Evolutionary conservation across 1,140 invertebrate species (phyloP).

Genomic region (Belonocnema kinseyi): DNA sequence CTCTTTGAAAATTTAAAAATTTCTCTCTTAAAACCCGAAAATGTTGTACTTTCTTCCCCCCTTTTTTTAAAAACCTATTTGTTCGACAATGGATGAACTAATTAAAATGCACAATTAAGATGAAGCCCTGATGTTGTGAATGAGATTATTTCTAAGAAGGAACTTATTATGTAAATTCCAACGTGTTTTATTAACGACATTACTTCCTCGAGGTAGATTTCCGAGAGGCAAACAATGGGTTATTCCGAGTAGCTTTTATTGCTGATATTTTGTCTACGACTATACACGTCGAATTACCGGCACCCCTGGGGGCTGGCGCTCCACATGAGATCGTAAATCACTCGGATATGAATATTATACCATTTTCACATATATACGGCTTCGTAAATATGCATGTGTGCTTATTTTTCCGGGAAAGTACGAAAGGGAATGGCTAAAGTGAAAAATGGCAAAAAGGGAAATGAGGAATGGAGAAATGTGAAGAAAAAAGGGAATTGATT

Average conservation of each 20-base stretch:
- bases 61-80: too few species aligned
- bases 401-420: not conserved
- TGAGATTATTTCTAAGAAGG: conserved; percentile 29
- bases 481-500: too few species aligned
- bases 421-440: not conserved
- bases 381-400: conserved; percentile 1
- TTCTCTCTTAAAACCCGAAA: too few species aligned
- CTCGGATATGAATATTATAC: conserved; percentile 6
- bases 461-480: too few species aligned
- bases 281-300: not conserved
- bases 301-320: conserved; percentile 32
- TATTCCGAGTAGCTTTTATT: conserved; percentile 56
- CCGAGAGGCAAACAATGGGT: conserved; percentile 50
- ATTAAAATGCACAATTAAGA: too few species aligned
- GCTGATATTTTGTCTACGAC: conserved; percentile 67
- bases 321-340: conserved; percentile 55
- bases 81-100: too few species aligned
- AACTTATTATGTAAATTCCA: conserved; percentile 34
- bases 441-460: not conserved
- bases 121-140: too few species aligned
- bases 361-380: not conserved
- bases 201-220: conserved; percentile 7
- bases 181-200: conserved; percentile 32
- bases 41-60: too few species aligned
- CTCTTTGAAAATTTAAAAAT: too few species aligned